Evolutionary conservation across 2,888 invertebrate genomes (phyloP), one percentile per base, ranked within the genome.

Genomic region (Leptinotarsa juncta): DNA sequence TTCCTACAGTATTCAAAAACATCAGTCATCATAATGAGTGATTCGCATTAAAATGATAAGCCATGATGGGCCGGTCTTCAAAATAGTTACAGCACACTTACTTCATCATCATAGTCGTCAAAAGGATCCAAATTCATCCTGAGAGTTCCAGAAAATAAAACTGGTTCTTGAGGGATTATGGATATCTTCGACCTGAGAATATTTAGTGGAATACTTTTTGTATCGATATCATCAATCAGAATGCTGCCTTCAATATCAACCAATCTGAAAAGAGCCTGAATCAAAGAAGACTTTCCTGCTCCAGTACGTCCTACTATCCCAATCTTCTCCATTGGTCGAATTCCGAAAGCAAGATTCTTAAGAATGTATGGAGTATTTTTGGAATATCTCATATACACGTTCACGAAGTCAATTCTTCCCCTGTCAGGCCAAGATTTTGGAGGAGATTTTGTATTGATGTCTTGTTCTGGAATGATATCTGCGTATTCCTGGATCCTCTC

Each of bases 101-200:
- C 91, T 14, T 91, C 90, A 82, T 97, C 97, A 0, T 91, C 89
- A 83, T 94, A 94, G 82, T 94, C 92, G 78, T 94, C 92, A 86
- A 97, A 97, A 1, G 97, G 97, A 89, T 97, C 97, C 74, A 97
- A 90, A 88, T 97, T 97, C 84, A 93, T 93, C 3, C 97, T 90
- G 89, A 97, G 90, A 3, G 95, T 93, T 62, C 96, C 97, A 0
- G 95, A 94, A 88, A 97, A 96, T 67, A 96, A 88, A 72, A 95
- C 94, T 0, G 96, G 95, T 84, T 96, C 95, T 86, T 96, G 96
- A 0, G 96, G 95, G 67, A 96, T 96, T 83, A 96, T 95, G 5
- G 95, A 94, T 78, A 96, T 91, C 84, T 92, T 93, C 42, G 93
- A 92, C 69, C 96, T 91, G 14, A 77, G 49, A 23, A 60, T 49